phyloP scores from a whole-genome alignment of 2,888 invertebrate species.

The Hololepta plana region DNA sequence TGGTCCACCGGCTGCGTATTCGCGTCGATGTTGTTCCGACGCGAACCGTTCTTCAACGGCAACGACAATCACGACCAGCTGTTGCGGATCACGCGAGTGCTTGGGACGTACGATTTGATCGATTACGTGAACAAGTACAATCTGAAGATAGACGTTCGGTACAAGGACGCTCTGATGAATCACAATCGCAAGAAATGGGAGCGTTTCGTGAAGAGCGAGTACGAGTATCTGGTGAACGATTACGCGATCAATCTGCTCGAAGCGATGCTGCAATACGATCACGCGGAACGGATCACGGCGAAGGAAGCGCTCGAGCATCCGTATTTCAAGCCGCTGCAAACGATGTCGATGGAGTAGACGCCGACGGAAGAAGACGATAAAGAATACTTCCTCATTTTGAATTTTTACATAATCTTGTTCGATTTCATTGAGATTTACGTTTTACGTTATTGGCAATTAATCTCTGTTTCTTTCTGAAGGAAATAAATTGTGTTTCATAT shows the following conservation, averaged over 20 bases:
- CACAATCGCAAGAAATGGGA: conserved; percentile 24
- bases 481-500: no score
- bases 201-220: conserved; percentile 23
- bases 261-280: conserved; percentile 20
- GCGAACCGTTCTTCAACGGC: conserved; percentile 26
- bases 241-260: conserved; percentile 22
- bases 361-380: no score
- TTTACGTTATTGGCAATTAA: no score
- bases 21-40: conserved; percentile 25
- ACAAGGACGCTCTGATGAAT: conserved; percentile 15
- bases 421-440: no score
- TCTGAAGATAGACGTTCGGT: conserved; percentile 17
- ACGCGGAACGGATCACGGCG: conserved; percentile 23
- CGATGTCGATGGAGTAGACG: no score
- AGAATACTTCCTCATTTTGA: no score
- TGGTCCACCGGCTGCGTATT: conserved; percentile 28
- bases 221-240: conserved; percentile 24
- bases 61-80: conserved; percentile 24
- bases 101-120: conserved; percentile 21
- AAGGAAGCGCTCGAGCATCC: conserved; percentile 23
- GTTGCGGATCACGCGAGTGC: conserved; percentile 22
- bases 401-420: no score
- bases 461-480: no score
- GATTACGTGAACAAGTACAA: conserved; percentile 23
- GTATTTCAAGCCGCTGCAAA: conserved; percentile 18